Conservation (phyloP, 2,888 invertebrate genomes). For the Anoplius nigerrimus region DNA sequence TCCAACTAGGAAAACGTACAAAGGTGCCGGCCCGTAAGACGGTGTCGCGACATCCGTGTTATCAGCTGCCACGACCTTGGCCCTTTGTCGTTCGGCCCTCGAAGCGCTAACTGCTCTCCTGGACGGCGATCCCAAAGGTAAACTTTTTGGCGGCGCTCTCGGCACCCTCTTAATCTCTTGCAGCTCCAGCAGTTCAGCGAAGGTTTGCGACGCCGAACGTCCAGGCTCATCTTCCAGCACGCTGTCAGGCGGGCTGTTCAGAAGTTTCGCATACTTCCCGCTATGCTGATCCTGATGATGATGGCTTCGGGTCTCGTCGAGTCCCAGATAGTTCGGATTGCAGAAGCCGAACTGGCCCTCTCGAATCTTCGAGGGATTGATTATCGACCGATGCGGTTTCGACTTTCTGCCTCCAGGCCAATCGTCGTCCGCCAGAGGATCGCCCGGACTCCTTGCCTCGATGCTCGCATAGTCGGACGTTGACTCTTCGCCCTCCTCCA, state of each 20-base stretch:
- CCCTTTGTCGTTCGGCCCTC: constrained; percentile 76
- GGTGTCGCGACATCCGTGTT: constrained; percentile 60
- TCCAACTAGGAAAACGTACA: constrained; percentile 84
- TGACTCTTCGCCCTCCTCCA: constrained; percentile 79
- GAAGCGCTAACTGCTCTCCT: constrained; percentile 79
- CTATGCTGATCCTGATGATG: constrained; percentile 53
- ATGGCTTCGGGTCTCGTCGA: constrained; percentile 76
- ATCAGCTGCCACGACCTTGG: constrained; percentile 69
- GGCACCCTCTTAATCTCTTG: constrained; percentile 69
- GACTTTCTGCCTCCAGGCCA: constrained; percentile 59
- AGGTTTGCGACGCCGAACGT: constrained; percentile 69
- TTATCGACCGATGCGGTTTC: constrained; percentile 54
- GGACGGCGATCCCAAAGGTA: constrained; percentile 75
- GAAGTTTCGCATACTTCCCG: constrained; percentile 74
- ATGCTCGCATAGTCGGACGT: constrained; percentile 88
- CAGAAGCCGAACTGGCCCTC: constrained; percentile 82
- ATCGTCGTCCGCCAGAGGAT: constrained; percentile 72
- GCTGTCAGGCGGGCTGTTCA: constrained; percentile 81
- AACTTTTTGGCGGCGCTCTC: constrained; percentile 75
- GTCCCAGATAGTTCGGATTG: constrained; percentile 85
- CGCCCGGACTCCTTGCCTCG: constrained; percentile 77
- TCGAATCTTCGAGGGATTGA: constrained; percentile 63
- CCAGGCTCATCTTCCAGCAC: constrained; percentile 77
- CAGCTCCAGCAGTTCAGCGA: constrained; percentile 69
- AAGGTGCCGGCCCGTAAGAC: constrained; percentile 76